Base-by-base conservation (phyloP, 2,888 invertebrate species). In the Diploptera punctata region DNA sequence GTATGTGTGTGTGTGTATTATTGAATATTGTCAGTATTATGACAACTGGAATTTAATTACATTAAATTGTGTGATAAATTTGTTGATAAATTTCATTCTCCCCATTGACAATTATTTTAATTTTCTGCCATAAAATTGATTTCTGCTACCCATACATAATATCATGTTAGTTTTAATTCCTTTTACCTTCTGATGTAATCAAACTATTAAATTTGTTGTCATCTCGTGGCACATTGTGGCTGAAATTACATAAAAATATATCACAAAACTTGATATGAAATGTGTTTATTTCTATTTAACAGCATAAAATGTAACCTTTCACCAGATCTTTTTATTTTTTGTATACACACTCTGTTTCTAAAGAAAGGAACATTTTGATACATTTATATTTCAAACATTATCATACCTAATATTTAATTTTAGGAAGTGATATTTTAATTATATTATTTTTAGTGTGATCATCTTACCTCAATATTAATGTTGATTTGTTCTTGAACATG, bases 171-270 rank as follows among this genome's bases (percentile, higher is more conserved):
- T 57, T 57, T 52, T 52, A 57, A 57, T n/a, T 29, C 57, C 54
- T 54, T n/a, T n/a, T 29, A n/a, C 24, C 54, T 26, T 52, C 47
- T 67, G 31, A 57, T 57, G 57, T 69, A 57, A 57, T 60, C 54
- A 54, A 57, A 57, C 29, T 67, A 49, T 54, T 57, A 7, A 67
- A n/a, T 26, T n/a, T 47, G 44, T 44, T 67, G 44, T 44, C 47
- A 21, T 69, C 57, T 60, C 33, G 54, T 69, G 69, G 69, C 69
- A 69, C 69, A 69, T 7, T 69, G 69, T 69, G 69, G 69, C 69
- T 69, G 69, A 57, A 43, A 60, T 69, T 69, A 69, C 69, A 69
- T 65, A 65, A 19, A 65, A 65, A 65, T 65, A 65, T 65, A 65
- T 47, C 47, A 44, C 65, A 65, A 65, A 65, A 65, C 65, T 47